These are phyloP conservation scores for Eupristina koningsbergeri DNA, from an alignment of 1,140 invertebrate genomes.

Conservation along the genomic window DNA sequence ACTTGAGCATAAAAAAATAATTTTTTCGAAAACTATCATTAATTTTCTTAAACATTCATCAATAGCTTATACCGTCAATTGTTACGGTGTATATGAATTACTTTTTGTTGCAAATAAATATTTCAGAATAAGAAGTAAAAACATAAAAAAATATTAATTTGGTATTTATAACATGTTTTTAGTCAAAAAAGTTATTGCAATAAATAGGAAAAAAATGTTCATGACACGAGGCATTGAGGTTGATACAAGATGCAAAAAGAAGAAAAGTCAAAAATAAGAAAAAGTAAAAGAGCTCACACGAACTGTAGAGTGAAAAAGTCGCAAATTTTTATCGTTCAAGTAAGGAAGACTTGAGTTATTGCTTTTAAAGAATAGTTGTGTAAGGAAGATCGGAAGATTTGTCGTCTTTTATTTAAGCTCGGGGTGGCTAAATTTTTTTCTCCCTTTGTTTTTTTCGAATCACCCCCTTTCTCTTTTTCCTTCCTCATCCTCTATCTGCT, in stretches of 20 bases:
- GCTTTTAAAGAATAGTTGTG: background rate
- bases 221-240: background rate
- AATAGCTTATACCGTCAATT: no score
- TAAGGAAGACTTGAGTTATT: background rate
- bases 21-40: no score
- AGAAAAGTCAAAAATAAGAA: background rate
- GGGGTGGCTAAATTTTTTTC: background rate
- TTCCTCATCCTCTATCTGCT: background rate
- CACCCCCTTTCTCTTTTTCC: background rate
- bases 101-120: no score
- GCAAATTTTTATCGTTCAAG: background rate
- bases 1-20: no score
- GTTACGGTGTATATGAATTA: no score
- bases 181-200: background rate
- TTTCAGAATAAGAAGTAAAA: no score
- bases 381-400: background rate
- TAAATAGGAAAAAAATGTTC: background rate
- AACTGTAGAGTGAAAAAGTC: background rate
- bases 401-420: conserved; percentile 27
- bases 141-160: no score
- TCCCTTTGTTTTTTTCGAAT: background rate
- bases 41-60: no score
- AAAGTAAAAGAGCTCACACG: background rate
- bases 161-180: no score
- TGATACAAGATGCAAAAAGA: background rate